Percentiles rank a stretch among this genome's conserved stretches.
These are phyloP conservation scores for Artibeus jamaicensis DNA, from an alignment of 2,797 vertebrate genomes.

Conservation along the genomic window DNA sequence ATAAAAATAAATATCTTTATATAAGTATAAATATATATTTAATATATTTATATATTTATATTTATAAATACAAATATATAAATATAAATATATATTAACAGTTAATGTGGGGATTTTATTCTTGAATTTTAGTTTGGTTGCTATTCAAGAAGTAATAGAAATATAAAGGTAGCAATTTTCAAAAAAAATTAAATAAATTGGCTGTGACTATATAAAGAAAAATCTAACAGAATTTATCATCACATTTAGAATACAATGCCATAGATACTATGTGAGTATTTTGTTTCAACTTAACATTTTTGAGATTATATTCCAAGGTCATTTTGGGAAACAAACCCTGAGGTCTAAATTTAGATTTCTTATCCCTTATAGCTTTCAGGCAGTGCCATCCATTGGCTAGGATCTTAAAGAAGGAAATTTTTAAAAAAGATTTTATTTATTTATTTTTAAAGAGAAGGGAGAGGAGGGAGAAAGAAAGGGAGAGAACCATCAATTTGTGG, in stretches of 20 bases:
- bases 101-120: not conserved
- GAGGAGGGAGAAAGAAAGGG: no score
- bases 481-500: no score
- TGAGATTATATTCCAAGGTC: not conserved
- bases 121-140: not conserved
- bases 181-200: not conserved
- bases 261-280: not conserved
- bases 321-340: not conserved
- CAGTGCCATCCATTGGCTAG: not conserved
- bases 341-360: not conserved
- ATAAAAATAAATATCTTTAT: not conserved
- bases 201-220: not conserved
- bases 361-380: not conserved
- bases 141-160: not conserved
- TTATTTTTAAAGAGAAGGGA: no score
- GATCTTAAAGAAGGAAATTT: not conserved
- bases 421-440: no score
- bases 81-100: no score
- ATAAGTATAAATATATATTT: no score
- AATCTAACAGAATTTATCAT: not conserved
- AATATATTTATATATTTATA: no score
- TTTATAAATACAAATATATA: no score
- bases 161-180: not conserved
- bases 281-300: slow-evolving; percentile 13
- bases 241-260: not conserved